phyloP scores from a whole-genome alignment of 2,888 invertebrate genomes.

The Pseudococcus longispinus region DNA sequence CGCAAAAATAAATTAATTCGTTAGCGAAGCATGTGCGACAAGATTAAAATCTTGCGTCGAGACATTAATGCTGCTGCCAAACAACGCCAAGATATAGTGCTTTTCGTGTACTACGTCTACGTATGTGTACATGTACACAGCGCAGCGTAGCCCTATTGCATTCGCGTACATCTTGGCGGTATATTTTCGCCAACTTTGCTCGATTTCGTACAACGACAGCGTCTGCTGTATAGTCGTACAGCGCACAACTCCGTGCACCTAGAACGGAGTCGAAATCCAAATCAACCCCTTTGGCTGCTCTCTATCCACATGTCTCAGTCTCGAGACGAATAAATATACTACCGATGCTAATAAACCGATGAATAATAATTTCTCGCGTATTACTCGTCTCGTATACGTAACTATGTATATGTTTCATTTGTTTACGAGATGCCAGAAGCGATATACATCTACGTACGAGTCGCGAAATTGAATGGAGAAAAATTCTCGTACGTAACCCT shows the following conservation, averaged over 20 bases:
- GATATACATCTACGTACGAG: background rate
- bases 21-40: conserved; percentile 6
- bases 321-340: background rate
- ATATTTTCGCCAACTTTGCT: background rate
- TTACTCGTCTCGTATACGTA: background rate
- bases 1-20: conserved; percentile 12
- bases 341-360: background rate
- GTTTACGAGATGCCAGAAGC: background rate
- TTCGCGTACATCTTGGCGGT: background rate
- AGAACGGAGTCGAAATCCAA: background rate
- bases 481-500: background rate
- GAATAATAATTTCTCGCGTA: background rate
- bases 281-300: background rate
- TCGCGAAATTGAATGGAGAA: background rate
- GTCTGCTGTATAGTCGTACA: too few relatives aligned
- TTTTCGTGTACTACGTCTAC: background rate
- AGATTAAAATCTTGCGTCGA: background rate
- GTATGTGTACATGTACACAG: background rate
- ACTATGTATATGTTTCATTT: background rate
- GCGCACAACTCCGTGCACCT: too few relatives aligned
- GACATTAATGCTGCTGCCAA: conserved; percentile 4
- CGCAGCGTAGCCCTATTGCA: background rate
- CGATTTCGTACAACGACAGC: background rate
- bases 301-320: background rate
- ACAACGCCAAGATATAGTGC: background rate